Conservation (phyloP, 2,113 vertebrate genomes). For the Calidris pugnax region DNA sequence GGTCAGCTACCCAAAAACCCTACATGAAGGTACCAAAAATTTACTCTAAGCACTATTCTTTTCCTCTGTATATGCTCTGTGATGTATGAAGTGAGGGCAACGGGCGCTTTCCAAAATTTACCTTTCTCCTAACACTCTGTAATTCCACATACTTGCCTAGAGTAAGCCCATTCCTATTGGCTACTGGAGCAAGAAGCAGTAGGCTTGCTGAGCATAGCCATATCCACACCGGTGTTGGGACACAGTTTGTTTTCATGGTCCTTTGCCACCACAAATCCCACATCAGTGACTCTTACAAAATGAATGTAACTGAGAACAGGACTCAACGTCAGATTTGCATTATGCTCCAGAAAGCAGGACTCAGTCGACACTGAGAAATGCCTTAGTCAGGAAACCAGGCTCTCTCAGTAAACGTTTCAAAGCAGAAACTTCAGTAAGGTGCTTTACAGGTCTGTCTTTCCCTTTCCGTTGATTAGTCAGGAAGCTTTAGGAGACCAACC, state of each 20-base stretch:
- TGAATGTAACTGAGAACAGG: background rate
- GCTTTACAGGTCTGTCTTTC: background rate
- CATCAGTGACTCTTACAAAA: background rate
- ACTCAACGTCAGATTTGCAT: background rate
- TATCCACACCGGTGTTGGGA: background rate
- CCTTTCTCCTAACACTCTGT: background rate
- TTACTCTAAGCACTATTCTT: background rate
- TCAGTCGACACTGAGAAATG: background rate
- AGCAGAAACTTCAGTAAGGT: background rate
- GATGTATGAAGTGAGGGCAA: background rate
- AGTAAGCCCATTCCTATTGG: background rate
- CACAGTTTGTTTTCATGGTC: background rate
- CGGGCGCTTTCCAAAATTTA: accelerated
- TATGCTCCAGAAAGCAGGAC: background rate
- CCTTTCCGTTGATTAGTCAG: background rate
- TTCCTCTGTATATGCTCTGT: background rate
- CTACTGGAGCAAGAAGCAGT: background rate
- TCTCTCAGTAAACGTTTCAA: background rate
- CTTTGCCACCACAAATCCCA: background rate
- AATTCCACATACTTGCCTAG: background rate
- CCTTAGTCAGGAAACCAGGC: background rate
- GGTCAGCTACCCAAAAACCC: background rate
- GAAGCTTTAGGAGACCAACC: background rate
- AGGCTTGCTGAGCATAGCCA: background rate
- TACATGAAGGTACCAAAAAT: background rate